Evolutionary conservation across 92 coral and sea anemone species (phyloP).

Genomic region (Paramuricea clavata): DNA sequence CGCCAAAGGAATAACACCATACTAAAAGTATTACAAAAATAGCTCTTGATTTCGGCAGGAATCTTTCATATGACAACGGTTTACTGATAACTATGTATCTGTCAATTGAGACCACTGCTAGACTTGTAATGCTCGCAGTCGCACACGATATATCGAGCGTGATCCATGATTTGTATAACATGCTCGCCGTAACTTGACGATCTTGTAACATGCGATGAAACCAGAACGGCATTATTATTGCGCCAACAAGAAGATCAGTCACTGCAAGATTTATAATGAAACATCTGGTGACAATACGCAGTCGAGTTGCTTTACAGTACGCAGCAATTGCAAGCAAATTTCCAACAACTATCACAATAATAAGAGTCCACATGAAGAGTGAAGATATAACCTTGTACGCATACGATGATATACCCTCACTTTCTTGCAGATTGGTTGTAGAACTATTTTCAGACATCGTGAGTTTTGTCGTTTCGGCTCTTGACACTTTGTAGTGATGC

Average conservation of each 20-base stretch:
- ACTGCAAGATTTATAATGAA: conserved; percentile 23
- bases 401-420: not conserved
- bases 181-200: not conserved
- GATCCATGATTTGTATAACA: conserved; percentile 17
- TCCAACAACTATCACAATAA: conserved; percentile 10
- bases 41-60: conserved; percentile 26
- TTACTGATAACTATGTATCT: conserved; percentile 34
- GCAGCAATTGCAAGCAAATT: conserved; percentile 27
- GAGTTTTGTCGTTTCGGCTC: not conserved
- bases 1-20: conserved; percentile 3
- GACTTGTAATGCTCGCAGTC: conserved; percentile 13
- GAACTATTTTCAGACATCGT: conserved; percentile 5
- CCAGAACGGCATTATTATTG: conserved; percentile 34
- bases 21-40: not conserved
- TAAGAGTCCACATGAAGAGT: conserved; percentile 32
- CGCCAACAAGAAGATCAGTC: conserved; percentile 36
- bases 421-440: not conserved
- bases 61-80: conserved; percentile 20
- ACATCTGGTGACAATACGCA: conserved; percentile 33
- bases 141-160: conserved; percentile 40
- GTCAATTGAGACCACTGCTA: conserved; percentile 37
- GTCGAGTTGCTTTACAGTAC: conserved; percentile 23
- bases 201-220: conserved; percentile 34
- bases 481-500: not conserved
- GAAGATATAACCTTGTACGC: conserved; percentile 28